Evolutionary conservation across 1,140 invertebrate genomes (phyloP), one percentile per base, ranked within the genome.

Genomic region (Aphaenogaster rudis): DNA sequence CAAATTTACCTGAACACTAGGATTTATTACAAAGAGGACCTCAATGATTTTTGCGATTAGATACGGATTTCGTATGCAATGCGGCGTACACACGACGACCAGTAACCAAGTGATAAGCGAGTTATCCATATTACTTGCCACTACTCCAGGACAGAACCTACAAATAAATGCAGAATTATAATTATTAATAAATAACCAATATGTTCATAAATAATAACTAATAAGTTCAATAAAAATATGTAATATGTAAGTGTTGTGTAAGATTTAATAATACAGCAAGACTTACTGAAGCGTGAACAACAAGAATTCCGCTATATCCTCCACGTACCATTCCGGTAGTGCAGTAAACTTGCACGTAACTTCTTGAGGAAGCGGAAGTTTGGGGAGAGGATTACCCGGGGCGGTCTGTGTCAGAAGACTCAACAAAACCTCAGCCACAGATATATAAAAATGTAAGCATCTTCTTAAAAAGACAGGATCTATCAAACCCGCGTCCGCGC

Each of bases 311-410:
- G 99, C 98, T 84, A 99, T 98, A 94, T 99, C 99, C 94, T 99
- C 99, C 66, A 99, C 97, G 94, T 99, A 99, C 98, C 98, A 99
- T 95, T 99, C 99, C 21, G 99, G 99, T 90, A 99, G 96, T 89
- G 98, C 98, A 69, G 97, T 97, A 96, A 99, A 99, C 88, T 97
- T 96, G 93, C 97, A 96, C 39, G 98, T 96, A 71, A 97, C 95
- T 81, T 96, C 96, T 86, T 92, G 92, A 11, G 96, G 95, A 1
- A 97, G 94, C 71, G 97, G 97, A 84, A 97, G 95, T 90, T 96
- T 94, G 50, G 93, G 91, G 69, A 96, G 84, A 57, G 95, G 93
- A 28, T 92, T 94, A 52, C 95, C 64, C 91, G 90, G 71, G 88
- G 94, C 13, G 93, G 95, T 90, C 93, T 94, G 95, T 8, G 97